A percentile compares a stretch with the other conserved stretches of the same genome.
Evolutionary conservation across 2,113 vertebrate species (phyloP).

Genomic region (Nesogale talazaci): DNA sequence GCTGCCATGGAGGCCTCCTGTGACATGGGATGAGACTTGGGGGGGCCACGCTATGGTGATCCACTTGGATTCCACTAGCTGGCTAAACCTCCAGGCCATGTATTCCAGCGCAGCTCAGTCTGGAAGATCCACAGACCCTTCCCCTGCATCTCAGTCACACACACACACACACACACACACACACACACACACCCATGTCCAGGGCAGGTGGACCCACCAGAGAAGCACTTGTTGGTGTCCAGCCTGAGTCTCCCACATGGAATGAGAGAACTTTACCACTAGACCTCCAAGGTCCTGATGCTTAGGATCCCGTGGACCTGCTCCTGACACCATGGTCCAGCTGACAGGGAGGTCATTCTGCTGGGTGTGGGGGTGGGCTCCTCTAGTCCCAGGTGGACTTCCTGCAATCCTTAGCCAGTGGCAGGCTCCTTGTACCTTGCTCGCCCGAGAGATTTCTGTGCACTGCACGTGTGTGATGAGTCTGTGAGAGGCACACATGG

Average conservation of each 20-base stretch:
- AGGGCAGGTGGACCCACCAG: not conserved
- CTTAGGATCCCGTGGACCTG: fast-evolving
- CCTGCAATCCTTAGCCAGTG: too few relatives aligned
- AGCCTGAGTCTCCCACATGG: not conserved
- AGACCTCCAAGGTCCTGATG: not conserved
- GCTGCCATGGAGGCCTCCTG: too few relatives aligned
- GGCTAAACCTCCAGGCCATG: not conserved
- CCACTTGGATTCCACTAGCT: not conserved
- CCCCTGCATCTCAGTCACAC: too few relatives aligned
- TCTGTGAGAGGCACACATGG: too few relatives aligned
- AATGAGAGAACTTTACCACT: not conserved
- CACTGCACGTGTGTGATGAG: too few relatives aligned
- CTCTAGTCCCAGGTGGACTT: fast-evolving
- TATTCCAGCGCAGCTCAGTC: not conserved
- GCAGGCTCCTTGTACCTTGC: too few relatives aligned
- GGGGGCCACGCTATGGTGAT: not conserved
- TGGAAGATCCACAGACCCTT: not conserved
- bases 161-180: not conserved
- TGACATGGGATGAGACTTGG: too few relatives aligned
- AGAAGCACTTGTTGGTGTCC: not conserved
- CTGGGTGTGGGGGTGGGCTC: too few relatives aligned
- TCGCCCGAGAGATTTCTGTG: too few relatives aligned
- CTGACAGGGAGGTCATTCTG: too few relatives aligned
- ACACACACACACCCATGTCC: too few relatives aligned
- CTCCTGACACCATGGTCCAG: not conserved